phyloP scores from a whole-genome alignment of 2,113 vertebrate species.

The Trinectes maculatus region DNA sequence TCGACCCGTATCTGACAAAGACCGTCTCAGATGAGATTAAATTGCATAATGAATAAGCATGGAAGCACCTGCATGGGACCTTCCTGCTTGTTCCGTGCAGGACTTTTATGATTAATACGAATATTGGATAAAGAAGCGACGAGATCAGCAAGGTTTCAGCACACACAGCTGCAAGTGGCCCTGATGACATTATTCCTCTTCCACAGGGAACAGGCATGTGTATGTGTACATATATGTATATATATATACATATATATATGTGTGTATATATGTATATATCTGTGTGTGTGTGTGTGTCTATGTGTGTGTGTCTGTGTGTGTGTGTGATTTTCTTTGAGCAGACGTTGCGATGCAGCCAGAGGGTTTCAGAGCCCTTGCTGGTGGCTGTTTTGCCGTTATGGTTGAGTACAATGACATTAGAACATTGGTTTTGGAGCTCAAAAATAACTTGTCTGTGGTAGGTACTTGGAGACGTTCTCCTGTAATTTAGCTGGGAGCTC shows the following conservation, averaged over 20 bases:
- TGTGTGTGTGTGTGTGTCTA: too few species aligned
- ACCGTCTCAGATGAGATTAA: conserved; percentile 64
- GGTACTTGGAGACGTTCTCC: conserved; percentile 63
- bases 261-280: too few species aligned
- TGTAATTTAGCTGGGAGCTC: conserved; percentile 69
- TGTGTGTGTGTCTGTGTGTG: too few species aligned
- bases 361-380: conserved; percentile 15
- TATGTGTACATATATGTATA: too few species aligned
- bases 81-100: conserved; percentile 38
- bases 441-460: conserved; percentile 79
- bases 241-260: too few species aligned
- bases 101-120: conserved; percentile 24
- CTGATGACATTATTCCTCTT: neutral
- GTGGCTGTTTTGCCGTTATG: conserved; percentile 59
- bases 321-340: too few species aligned
- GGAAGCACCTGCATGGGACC: conserved; percentile 63
- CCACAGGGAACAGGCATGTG: too few species aligned
- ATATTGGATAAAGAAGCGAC: conserved; percentile 16
- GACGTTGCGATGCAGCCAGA: too few species aligned
- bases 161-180: neutral
- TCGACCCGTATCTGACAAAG: conserved; percentile 49
- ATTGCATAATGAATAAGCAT: conserved; percentile 68
- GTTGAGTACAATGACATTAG: conserved; percentile 73
- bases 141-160: neutral
- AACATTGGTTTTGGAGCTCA: conserved; percentile 67